Evolutionary conservation across 2,888 invertebrate genomes (phyloP).

Genomic region (Pristionchus mayeri): DNA sequence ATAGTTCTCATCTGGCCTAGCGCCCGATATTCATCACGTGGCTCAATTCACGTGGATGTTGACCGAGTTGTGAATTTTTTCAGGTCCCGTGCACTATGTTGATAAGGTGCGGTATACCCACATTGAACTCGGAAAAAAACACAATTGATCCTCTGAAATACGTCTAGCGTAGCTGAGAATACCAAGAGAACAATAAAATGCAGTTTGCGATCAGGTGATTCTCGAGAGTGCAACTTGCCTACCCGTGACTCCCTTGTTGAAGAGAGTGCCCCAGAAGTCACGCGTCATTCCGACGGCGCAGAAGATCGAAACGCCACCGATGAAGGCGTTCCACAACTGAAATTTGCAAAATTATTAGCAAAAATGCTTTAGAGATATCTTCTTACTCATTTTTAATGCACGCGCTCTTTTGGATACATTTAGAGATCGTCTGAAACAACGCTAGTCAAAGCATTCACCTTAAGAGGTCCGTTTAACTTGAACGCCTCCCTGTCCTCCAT

Average conservation of each 20-base stretch:
- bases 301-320: constrained; percentile 77
- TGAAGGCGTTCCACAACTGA: constrained; percentile 77
- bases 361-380: no score
- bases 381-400: not conserved
- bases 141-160: no score
- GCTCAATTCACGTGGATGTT: no score
- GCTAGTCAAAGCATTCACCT: constrained; percentile 49
- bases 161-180: no score
- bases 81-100: no score
- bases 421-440: no score
- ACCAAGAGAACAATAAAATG: not conserved
- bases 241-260: constrained; percentile 63
- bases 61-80: no score
- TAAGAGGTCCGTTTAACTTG: constrained; percentile 76
- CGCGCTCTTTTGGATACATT: not conserved
- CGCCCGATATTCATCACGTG: no score
- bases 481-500: constrained; percentile 77
- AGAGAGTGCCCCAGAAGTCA: constrained; percentile 63
- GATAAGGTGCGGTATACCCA: no score
- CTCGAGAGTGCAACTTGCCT: constrained; percentile 52
- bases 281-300: constrained; percentile 62
- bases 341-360: not conserved
- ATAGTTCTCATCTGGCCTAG: no score
- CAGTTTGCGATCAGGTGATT: not conserved
- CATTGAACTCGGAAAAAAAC: no score